A percentile compares a stretch with the other conserved stretches of the same genome.
Conservation (phyloP, 64 coral and sea anemone genomes). For the Pocillopora verrucosa region DNA sequence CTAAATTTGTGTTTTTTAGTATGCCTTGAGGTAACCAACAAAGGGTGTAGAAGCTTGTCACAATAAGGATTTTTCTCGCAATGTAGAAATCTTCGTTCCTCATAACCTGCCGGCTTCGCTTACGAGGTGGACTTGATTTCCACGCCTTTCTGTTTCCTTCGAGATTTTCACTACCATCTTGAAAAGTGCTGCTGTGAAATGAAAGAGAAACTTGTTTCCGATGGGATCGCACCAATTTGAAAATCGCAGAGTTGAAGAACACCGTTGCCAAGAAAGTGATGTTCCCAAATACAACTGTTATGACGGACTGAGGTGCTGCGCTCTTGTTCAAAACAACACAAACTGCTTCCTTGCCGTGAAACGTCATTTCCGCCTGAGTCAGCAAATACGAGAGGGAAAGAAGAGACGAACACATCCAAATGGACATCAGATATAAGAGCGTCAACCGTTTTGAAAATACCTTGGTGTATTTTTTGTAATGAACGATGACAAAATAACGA, state of each 20-base stretch:
- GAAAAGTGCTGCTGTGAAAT: background rate
- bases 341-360: slow-evolving; percentile 17
- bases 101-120: background rate
- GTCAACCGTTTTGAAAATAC: background rate
- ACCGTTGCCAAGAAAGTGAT: background rate
- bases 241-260: background rate
- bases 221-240: background rate
- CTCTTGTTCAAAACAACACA: background rate
- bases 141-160: background rate
- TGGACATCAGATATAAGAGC: background rate
- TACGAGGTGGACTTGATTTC: background rate
- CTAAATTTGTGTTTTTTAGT: background rate
- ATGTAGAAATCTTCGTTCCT: slow-evolving; percentile 10
- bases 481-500: slow-evolving; percentile 16
- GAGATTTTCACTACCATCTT: background rate
- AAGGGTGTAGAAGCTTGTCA: slow-evolving; percentile 2
- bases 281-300: background rate
- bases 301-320: background rate
- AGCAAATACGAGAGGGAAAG: background rate
- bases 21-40: slow-evolving; percentile 20
- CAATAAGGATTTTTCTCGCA: background rate
- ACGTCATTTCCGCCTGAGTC: background rate
- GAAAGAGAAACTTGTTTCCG: background rate
- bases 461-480: background rate
- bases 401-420: background rate